Conservation (phyloP, 2,888 invertebrate species). For the Hyles lineata region DNA sequence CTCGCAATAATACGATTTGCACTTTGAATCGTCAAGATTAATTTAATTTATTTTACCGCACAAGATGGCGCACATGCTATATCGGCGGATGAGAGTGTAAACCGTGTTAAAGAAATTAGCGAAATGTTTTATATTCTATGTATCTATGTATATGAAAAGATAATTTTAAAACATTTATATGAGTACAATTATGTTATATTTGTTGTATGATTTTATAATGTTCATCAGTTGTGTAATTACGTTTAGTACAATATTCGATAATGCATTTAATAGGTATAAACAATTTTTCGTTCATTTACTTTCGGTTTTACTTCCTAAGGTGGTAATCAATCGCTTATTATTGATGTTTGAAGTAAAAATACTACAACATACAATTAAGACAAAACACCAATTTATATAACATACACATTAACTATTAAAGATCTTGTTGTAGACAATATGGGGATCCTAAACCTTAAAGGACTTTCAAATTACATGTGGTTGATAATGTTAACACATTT, state of each 20-base stretch:
- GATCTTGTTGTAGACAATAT: neutral
- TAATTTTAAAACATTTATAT: slow-evolving; percentile 62
- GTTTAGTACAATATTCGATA: slow-evolving; percentile 69
- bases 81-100: slow-evolving; percentile 32
- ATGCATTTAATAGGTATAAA: slow-evolving; percentile 78
- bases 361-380: slow-evolving; percentile 29
- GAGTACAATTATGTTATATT: slow-evolving; percentile 60
- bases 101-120: slow-evolving; percentile 3
- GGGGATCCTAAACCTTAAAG: neutral
- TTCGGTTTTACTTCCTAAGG: neutral
- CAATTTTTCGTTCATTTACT: slow-evolving; percentile 30
- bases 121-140: slow-evolving; percentile 74
- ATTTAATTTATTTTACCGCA: neutral
- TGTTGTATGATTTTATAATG: slow-evolving; percentile 44
- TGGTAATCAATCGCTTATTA: slow-evolving; percentile 37
- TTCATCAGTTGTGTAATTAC: slow-evolving; percentile 55
- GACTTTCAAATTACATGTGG: neutral
- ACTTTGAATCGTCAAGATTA: slow-evolving; percentile 29
- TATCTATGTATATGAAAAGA: slow-evolving; percentile 73
- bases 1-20: slow-evolving; percentile 44
- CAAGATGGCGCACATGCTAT: slow-evolving; percentile 4
- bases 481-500: neutral
- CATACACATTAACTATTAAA: neutral
- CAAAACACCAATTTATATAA: slow-evolving; percentile 3
- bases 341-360: slow-evolving; percentile 47